These are phyloP conservation scores for Catharus ustulatus DNA, from an alignment of 2,797 vertebrate genomes.

Conservation along the genomic window DNA sequence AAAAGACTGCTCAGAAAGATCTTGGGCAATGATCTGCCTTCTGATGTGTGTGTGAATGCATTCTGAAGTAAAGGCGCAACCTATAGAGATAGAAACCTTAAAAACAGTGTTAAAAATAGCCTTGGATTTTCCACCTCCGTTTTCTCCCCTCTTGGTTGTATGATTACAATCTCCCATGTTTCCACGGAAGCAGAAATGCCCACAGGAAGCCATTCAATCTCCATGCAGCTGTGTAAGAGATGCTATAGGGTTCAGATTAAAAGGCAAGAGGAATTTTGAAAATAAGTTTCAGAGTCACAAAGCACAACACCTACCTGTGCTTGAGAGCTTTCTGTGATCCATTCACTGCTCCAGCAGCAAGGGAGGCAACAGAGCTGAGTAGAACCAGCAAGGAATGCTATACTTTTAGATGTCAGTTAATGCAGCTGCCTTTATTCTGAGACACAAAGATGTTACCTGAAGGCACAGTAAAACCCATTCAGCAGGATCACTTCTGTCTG, in stretches of 20 bases:
- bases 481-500: not conserved
- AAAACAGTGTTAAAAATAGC: not conserved
- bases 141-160: not conserved
- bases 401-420: not conserved
- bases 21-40: not conserved
- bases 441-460: conserved; percentile 20
- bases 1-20: not conserved
- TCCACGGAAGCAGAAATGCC: not conserved
- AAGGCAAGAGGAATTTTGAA: not conserved
- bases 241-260: not conserved
- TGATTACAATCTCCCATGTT: not conserved
- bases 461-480: not conserved
- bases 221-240: not conserved
- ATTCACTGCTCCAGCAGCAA: not conserved
- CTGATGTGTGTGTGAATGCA: not conserved
- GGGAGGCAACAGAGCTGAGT: not conserved
- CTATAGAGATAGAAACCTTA: not conserved
- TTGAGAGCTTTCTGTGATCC: not conserved
- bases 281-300: not conserved
- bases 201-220: not conserved
- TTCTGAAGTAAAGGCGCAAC: not conserved
- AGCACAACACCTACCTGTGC: not conserved
- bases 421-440: not conserved
- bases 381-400: not conserved
- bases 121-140: not conserved